Evolutionary conservation across 2,888 invertebrate genomes (phyloP).

Genomic region (Gerosis bhagava): DNA sequence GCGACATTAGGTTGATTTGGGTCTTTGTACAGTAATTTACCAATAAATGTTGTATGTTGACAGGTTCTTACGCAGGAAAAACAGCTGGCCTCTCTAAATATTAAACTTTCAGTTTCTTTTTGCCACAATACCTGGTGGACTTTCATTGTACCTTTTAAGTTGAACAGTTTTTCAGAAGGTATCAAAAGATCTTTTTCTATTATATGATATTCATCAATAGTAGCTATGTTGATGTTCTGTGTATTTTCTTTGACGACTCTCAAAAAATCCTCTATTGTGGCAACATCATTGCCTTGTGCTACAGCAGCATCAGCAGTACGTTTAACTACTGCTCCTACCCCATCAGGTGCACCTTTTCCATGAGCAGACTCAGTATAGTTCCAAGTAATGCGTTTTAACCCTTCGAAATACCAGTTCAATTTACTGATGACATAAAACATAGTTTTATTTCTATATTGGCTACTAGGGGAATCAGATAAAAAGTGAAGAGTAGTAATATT

Average conservation of each 20-base stretch:
- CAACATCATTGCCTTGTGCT: background rate
- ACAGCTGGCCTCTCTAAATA: background rate
- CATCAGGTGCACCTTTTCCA: conserved; percentile 23
- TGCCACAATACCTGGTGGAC: background rate
- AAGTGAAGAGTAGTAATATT: too few species aligned
- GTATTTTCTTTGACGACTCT: background rate
- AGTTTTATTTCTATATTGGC: too few species aligned
- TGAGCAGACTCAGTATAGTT: conserved; percentile 20
- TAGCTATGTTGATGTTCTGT: conserved; percentile 3
- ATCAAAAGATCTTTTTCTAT: too few species aligned
- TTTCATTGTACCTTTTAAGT: conserved; percentile 3
- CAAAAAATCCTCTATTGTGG: background rate
- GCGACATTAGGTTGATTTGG: background rate
- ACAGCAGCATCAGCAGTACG: conserved; percentile 16
- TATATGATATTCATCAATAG: background rate
- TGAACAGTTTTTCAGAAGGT: too few species aligned
- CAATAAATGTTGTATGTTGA: background rate
- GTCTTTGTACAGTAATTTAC: conserved; percentile 7
- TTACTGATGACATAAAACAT: background rate
- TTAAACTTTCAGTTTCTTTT: background rate
- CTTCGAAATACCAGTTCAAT: background rate
- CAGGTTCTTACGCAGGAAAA: background rate
- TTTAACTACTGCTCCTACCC: conserved; percentile 19
- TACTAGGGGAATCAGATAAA: too few species aligned
- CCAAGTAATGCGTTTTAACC: conserved; percentile 7